phyloP scores from a whole-genome alignment of 2,797 vertebrate genomes.

The Pterois miles region DNA sequence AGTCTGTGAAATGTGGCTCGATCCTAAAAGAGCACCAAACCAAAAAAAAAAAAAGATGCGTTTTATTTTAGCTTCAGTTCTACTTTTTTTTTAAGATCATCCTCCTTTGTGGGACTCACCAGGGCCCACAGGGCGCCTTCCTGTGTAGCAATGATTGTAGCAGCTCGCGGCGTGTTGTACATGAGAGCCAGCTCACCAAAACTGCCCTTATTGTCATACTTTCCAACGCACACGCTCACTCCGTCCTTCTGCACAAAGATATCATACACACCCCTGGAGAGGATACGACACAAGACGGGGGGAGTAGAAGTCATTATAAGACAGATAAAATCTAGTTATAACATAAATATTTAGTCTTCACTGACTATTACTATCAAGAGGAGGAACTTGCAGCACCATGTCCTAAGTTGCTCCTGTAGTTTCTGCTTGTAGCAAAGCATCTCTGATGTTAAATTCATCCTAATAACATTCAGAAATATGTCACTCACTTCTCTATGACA shows the following conservation, averaged over 20 bases:
- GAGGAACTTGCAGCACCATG: too few species aligned
- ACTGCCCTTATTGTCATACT: constrained; percentile 94
- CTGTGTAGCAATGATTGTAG: constrained; percentile 91
- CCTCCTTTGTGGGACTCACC: constrained; percentile 82
- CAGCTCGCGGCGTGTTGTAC: constrained; percentile 97
- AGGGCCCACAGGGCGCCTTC: constrained; percentile 94
- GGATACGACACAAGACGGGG: not conserved
- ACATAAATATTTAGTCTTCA: too few species aligned
- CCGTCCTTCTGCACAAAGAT: constrained; percentile 90
- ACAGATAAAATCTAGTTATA: not conserved
- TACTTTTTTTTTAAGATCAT: not conserved
- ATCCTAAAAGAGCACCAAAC: constrained; percentile 81
- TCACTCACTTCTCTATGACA: constrained; percentile 88
- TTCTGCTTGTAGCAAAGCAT: too few species aligned
- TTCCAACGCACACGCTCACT: constrained; percentile 86
- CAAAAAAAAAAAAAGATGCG: not conserved
- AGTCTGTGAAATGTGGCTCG: constrained; percentile 94
- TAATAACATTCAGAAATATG: not conserved
- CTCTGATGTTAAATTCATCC: too few species aligned
- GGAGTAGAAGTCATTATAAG: not conserved
- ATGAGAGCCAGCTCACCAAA: constrained; percentile 96
- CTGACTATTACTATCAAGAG: too few species aligned
- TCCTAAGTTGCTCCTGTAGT: too few species aligned
- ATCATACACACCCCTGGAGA: constrained; percentile 90
- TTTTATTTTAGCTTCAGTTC: not conserved